Conservation (phyloP, 2,888 invertebrate genomes). For the Xestia xanthographa region DNA sequence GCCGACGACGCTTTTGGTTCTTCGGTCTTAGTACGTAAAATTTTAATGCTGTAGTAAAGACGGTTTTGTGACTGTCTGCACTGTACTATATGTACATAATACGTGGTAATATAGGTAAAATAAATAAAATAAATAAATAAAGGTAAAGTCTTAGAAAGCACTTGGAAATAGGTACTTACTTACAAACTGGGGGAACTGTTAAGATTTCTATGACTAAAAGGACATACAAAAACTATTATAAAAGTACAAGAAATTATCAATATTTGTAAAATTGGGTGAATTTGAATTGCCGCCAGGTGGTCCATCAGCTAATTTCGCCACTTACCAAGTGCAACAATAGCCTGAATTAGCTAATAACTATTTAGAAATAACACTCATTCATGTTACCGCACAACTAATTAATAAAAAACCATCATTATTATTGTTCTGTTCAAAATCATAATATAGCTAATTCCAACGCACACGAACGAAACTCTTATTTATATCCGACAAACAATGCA, state of each 20-base stretch:
- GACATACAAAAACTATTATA: no score
- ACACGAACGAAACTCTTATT: slow-evolving; percentile 16
- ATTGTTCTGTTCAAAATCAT: neutral
- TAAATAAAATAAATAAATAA: neutral
- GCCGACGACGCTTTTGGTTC: slow-evolving; percentile 41
- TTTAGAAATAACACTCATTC: neutral
- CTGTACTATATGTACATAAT: neutral
- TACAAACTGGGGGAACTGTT: no score
- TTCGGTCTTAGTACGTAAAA: slow-evolving; percentile 13
- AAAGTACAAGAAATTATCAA: neutral
- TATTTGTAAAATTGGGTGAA: neutral
- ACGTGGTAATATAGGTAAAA: neutral
- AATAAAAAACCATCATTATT: slow-evolving; percentile 8
- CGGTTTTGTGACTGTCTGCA: neutral
- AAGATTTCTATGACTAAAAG: no score
- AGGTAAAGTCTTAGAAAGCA: neutral
- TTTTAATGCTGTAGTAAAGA: slow-evolving; percentile 1
- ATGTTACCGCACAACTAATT: slow-evolving; percentile 1
- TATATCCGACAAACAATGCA: slow-evolving; percentile 46
- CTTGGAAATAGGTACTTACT: neutral
- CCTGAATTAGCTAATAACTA: slow-evolving; percentile 7
- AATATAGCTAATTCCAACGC: no score
- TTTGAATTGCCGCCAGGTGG: neutral
- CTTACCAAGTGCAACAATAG: neutral
- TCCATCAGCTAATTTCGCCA: neutral